Percentiles rank a stretch among this genome's conserved stretches.
Evolutionary conservation across 2,888 invertebrate genomes (phyloP).

Genomic region (Tubiluchus corallicola): DNA sequence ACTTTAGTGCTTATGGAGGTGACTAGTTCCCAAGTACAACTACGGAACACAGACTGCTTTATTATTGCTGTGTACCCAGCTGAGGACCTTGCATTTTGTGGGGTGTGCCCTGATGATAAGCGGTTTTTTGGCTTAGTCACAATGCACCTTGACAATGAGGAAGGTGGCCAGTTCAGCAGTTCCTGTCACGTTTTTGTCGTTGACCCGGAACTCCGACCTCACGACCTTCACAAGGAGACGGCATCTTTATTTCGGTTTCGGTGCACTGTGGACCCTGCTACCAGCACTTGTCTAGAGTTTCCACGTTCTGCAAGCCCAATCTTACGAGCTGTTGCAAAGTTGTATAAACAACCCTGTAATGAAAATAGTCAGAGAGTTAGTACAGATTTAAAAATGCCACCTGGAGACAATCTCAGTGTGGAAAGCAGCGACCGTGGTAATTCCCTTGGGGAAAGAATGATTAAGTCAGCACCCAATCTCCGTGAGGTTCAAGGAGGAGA

Average conservation of each 20-base stretch:
- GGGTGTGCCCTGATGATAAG: constrained; percentile 71
- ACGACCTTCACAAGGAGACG: constrained; percentile 54
- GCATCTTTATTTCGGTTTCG: constrained; percentile 63
- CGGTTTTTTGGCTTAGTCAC: constrained; percentile 84
- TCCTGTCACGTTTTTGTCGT: constrained; percentile 90
- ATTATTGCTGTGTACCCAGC: constrained; percentile 70
- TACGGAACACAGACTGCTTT: no score
- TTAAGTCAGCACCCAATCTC: no score
- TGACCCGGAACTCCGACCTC: constrained; percentile 64
- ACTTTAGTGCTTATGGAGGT: constrained; percentile 51
- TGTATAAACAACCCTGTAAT: no score
- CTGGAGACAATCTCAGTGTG: no score
- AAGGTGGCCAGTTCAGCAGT: constrained; percentile 32
- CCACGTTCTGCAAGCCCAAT: constrained; percentile 56
- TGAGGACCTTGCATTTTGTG: constrained; percentile 66
- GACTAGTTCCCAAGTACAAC: constrained; percentile 54
- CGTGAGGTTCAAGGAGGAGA: no score
- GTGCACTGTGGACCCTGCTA: constrained; percentile 41
- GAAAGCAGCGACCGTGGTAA: no score
- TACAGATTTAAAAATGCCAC: no score
- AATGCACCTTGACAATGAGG: constrained; percentile 23
- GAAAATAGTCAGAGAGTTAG: no score
- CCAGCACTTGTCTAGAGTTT: constrained; percentile 57
- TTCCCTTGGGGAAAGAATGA: no score
- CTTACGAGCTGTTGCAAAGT: constrained; percentile 37